These are phyloP conservation scores for Scleropages formosus DNA, from an alignment of 2,797 vertebrate genomes.

Conservation along the genomic window DNA sequence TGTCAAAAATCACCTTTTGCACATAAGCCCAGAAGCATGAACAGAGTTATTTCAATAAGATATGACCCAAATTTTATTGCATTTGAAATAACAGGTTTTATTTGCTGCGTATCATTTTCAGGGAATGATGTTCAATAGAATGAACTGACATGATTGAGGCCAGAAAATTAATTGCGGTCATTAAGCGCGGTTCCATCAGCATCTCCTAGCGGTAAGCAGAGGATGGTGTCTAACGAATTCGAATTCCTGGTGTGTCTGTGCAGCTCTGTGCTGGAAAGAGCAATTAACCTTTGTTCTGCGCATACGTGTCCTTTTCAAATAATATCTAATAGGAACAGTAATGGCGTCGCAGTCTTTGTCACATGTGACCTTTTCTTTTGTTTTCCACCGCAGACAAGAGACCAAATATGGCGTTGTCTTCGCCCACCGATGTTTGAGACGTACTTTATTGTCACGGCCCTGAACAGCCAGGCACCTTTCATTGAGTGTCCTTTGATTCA, in stretches of 20 bases:
- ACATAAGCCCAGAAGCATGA: too few relatives aligned
- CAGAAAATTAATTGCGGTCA: neutral
- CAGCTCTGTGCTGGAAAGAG: conserved; percentile 1
- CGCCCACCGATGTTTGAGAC: neutral
- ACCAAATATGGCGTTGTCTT: neutral
- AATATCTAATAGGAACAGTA: conserved; percentile 16
- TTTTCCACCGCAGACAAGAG: neutral
- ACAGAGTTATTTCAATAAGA: too few relatives aligned
- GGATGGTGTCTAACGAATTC: neutral
- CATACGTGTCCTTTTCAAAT: conserved; percentile 15
- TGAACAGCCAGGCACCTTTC: neutral
- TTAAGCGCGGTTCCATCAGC: neutral
- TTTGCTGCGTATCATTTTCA: neutral
- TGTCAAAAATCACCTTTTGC: neutral
- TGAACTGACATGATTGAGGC: neutral
- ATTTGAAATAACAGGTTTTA: neutral
- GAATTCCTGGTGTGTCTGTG: conserved; percentile 10
- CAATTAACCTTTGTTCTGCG: conserved; percentile 29
- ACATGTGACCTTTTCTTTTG: conserved; percentile 16
- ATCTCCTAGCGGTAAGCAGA: neutral
- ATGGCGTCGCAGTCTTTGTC: neutral
- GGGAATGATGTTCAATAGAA: neutral
- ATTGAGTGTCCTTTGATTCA: neutral
- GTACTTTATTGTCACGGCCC: neutral
- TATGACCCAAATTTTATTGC: neutral